phyloP scores from a whole-genome alignment of 2,888 invertebrate genomes.

The Sphaerophoria rueppellii region DNA sequence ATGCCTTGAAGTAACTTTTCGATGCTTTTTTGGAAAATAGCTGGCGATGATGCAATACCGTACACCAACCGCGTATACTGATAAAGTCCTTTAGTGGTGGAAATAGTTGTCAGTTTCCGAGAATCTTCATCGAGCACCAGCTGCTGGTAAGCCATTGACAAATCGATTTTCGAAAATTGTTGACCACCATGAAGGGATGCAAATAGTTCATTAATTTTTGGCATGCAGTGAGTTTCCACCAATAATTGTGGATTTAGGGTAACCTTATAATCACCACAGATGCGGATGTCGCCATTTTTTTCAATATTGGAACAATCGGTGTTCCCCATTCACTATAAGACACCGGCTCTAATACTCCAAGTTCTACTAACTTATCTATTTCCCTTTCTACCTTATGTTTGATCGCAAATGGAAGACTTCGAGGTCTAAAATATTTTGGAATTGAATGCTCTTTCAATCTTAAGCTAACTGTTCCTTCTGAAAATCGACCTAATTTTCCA shows the following conservation, averaged over 20 bases:
- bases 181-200: conserved; percentile 72
- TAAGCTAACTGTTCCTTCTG: conserved; percentile 39
- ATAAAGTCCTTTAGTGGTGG: conserved; percentile 69
- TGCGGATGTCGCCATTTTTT: conserved; percentile 76
- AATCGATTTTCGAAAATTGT: conserved; percentile 78
- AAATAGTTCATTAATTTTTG: conserved; percentile 40
- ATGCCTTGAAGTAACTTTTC: conserved; percentile 75
- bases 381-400: conserved; percentile 36
- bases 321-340: conserved; percentile 75
- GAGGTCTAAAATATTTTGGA: conserved; percentile 43
- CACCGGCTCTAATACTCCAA: conserved; percentile 55
- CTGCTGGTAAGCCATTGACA: conserved; percentile 78
- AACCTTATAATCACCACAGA: conserved; percentile 64
- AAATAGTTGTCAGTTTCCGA: conserved; percentile 74
- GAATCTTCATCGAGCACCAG: conserved; percentile 75
- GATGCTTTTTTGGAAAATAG: conserved; percentile 77
- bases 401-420: conserved; percentile 64
- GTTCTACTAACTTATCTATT: conserved; percentile 43
- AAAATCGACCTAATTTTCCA: conserved; percentile 36
- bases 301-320: conserved; percentile 78
- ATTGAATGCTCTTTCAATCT: conserved; percentile 30
- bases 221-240: conserved; percentile 20
- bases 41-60: conserved; percentile 77
- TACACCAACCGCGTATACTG: conserved; percentile 74
- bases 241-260: conserved; percentile 50